phyloP scores from a whole-genome alignment of 2,797 vertebrate species.

The Poeciliopsis infans region DNA sequence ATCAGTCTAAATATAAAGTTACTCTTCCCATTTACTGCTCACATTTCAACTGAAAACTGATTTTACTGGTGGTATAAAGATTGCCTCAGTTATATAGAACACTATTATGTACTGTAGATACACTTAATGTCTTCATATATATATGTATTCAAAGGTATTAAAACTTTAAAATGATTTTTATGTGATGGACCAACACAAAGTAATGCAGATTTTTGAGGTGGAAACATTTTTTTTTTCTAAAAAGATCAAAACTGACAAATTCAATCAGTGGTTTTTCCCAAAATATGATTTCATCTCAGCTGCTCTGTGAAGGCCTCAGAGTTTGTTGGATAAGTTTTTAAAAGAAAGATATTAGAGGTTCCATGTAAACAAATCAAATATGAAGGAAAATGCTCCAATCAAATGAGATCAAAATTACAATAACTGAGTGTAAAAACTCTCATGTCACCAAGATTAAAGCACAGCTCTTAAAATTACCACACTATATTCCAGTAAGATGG shows the following conservation, averaged over 20 bases:
- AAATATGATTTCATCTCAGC: not conserved
- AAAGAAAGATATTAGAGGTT: no score
- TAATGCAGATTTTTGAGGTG: not conserved
- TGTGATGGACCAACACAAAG: not conserved
- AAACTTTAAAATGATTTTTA: not conserved
- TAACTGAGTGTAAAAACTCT: no score
- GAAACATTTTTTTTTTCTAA: not conserved
- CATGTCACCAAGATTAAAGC: no score
- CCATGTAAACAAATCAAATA: no score
- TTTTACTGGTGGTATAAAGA: not conserved
- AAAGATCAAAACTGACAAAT: not conserved
- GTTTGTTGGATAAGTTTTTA: not conserved
- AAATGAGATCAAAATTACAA: no score
- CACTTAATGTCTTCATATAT: not conserved
- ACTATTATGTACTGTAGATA: not conserved
- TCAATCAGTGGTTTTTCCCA: not conserved
- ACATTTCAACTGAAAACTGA: not conserved
- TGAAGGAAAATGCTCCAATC: no score
- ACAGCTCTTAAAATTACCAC: no score
- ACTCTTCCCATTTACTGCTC: not conserved
- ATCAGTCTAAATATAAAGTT: conserved; percentile 1
- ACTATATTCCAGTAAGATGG: no score
- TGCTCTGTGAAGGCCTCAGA: not conserved
- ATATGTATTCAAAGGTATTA: not conserved
- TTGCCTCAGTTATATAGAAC: not conserved